Evolutionary conservation across 2,797 vertebrate species (phyloP), one percentile per base, ranked within the genome.

Genomic region (Gymnoscopelus braueri): DNA sequence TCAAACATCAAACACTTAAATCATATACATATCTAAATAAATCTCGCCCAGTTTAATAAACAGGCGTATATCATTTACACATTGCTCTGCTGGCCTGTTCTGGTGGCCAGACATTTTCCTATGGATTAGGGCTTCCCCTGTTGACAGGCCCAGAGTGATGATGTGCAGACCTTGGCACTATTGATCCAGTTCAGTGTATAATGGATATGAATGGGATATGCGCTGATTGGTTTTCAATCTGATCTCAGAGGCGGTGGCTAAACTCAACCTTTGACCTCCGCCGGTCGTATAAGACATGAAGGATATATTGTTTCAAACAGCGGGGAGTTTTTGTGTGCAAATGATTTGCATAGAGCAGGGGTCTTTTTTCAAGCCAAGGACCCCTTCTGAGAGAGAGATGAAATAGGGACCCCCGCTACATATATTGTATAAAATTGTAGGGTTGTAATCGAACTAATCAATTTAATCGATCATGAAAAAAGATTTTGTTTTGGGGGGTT

Each of bases 1-100:
- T 88, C 84, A 87, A 82, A 81, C 85, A 83, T 88, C 84, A 87
- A 82, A 84, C 78, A 84, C 72, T 75, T 81, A 69, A 35, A 90
- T 88, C 83, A 75, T 72, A 80, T 67, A 80, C 76, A 79, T 60
- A 77, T 82, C 80, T 78, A 72, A 84, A 87, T 85, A 83, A 85
- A 86, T 86, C 72, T 71, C 32, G 67, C 69, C 59, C 50, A 58
- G 66, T 65, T 70, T 83, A 78, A 88, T 88, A 86, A 91, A 86
- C 80, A 86, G 81, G 79, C 57, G 71, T 76, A 82, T 82, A 81
- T 88, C 59, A 82, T 82, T 85, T 84, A 71, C 77, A 71, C 3
- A 6, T 51, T 63, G 55, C 60, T 65, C 32, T 67, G 75, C 49
- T 68, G 73, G 78, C 70, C 71, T 8, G 49, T 7, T 70, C 77